These are phyloP conservation scores for Zaprionus lachaisei DNA, from an alignment of 1,140 invertebrate species.

Conservation along the genomic window DNA sequence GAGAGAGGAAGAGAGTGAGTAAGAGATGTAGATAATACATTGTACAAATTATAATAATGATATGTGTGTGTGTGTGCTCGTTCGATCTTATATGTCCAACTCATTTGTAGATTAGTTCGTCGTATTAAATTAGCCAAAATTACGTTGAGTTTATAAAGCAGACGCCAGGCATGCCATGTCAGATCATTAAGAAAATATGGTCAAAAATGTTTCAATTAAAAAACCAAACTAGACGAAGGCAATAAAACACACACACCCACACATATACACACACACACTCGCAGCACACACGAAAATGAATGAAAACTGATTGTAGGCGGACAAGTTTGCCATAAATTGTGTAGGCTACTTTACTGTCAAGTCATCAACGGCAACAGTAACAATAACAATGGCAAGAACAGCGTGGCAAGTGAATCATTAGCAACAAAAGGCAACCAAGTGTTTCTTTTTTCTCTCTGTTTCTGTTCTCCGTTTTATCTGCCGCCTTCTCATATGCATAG, in stretches of 20 bases:
- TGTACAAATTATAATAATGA: slow-evolving; percentile 79
- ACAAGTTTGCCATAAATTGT: slow-evolving; percentile 81
- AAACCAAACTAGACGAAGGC: slow-evolving; percentile 61
- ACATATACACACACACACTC: background rate
- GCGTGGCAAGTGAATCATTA: slow-evolving; percentile 71
- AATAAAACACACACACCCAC: slow-evolving; percentile 46
- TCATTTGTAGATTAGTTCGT: slow-evolving; percentile 56
- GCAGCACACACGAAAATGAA: slow-evolving; percentile 34
- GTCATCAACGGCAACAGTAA: slow-evolving; percentile 72
- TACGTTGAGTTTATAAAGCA: slow-evolving; percentile 62
- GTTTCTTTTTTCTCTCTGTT: background rate
- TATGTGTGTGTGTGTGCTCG: slow-evolving; percentile 38
- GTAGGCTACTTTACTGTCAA: slow-evolving; percentile 81
- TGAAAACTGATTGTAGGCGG: slow-evolving; percentile 80
- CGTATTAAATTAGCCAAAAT: slow-evolving; percentile 78
- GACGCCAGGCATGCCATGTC: slow-evolving; percentile 74
- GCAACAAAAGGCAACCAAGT: slow-evolving; percentile 62
- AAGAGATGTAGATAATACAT: slow-evolving; percentile 41
- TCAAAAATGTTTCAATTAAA: slow-evolving; percentile 83
- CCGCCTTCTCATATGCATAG: slow-evolving; percentile 13
- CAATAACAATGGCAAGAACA: slow-evolving; percentile 36
- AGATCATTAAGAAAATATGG: slow-evolving; percentile 83
- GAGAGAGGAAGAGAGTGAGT: background rate
- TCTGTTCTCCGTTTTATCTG: slow-evolving; percentile 25
- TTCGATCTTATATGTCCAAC: slow-evolving; percentile 38